Base-by-base conservation (phyloP, 2,113 vertebrate species). In the Circaetus cinerascens region DNA sequence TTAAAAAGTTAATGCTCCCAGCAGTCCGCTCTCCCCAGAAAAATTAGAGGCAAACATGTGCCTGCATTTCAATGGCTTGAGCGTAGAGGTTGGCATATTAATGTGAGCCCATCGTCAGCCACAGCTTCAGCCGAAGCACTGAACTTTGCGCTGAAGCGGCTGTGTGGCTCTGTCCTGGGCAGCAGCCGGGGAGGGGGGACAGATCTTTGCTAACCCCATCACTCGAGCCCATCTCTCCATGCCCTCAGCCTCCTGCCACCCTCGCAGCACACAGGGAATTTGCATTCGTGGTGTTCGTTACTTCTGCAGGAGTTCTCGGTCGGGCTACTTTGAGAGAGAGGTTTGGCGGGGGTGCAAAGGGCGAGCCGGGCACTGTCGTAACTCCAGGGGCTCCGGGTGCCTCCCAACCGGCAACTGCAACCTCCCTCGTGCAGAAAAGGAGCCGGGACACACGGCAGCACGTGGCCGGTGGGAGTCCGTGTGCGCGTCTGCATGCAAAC, bases 11-110 rank as follows among this genome's bases (percentile, higher is more conserved):
- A 73, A 27, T 29, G 79, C 86, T 95, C 88, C 93, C 94, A 86
- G 83, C 19, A 38, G 71, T 32, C 76, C 5, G 1, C 82, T 81
- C 40, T 96, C 91, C 75, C 78, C 86, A 50, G 86, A 19, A 95
- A 88, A 96, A 96, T 94, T 92, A 95, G 63, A 95, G 59, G 75
- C 59, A 92, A 88, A 83, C 48, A 25, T 41, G 93, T 18, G 62
- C 86, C 83, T 77, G 91, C 94, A 95, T 95, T 79, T 73, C 91
- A 95, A 92, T 92, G 82, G 78, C 57, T 69, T 7, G 57, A 17
- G 67, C 0, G 3, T 19, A 72, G 75, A 82, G 53, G 40, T 0
- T 95, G 93, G 88, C 88, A 92, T 93, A 73, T 48, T 86, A 83
- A 93, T 64, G 62, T 2, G 45, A 86, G 38, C 51, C 79, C 71